Evolutionary conservation across 2,797 vertebrate species (phyloP).

Genomic region (Notolabrus celidotus): DNA sequence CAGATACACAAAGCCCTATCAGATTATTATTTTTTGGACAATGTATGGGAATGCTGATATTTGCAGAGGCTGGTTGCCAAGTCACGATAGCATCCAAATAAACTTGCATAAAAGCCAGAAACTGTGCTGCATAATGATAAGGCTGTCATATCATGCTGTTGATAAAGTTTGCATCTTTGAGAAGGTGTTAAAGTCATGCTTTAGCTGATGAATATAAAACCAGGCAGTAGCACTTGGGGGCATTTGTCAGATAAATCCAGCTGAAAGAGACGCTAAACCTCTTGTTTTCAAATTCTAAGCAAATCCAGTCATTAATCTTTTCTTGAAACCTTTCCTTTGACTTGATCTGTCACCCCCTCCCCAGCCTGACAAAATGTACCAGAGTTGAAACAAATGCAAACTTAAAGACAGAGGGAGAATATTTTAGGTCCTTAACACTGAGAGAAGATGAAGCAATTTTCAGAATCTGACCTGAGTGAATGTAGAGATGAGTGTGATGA

Average conservation of each 20-base stretch:
- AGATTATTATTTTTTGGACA: conserved; percentile 2
- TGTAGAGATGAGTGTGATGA: too few relatives aligned
- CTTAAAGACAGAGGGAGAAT: too few relatives aligned
- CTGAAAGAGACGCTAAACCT: background rate
- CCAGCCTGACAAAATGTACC: too few relatives aligned
- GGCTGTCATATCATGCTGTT: background rate
- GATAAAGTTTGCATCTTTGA: conserved; percentile 4
- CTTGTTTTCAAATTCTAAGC: background rate
- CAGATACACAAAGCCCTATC: conserved; percentile 4
- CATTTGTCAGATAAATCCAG: background rate
- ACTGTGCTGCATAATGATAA: background rate
- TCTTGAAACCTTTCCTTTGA: too few relatives aligned
- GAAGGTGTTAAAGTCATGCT: background rate
- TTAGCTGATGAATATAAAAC: conserved; percentile 19
- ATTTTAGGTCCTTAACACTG: too few relatives aligned
- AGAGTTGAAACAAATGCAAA: too few relatives aligned
- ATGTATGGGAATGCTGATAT: conserved; percentile 1
- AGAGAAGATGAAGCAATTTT: too few relatives aligned
- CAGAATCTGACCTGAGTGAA: too few relatives aligned
- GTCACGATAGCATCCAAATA: background rate
- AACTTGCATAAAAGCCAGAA: conserved; percentile 15
- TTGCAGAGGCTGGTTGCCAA: background rate
- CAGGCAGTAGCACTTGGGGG: background rate
- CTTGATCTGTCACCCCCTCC: too few relatives aligned
- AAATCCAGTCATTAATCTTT: too few relatives aligned